These are phyloP conservation scores for Valencia hispanica DNA, from an alignment of 2,797 vertebrate genomes.

Conservation along the genomic window DNA sequence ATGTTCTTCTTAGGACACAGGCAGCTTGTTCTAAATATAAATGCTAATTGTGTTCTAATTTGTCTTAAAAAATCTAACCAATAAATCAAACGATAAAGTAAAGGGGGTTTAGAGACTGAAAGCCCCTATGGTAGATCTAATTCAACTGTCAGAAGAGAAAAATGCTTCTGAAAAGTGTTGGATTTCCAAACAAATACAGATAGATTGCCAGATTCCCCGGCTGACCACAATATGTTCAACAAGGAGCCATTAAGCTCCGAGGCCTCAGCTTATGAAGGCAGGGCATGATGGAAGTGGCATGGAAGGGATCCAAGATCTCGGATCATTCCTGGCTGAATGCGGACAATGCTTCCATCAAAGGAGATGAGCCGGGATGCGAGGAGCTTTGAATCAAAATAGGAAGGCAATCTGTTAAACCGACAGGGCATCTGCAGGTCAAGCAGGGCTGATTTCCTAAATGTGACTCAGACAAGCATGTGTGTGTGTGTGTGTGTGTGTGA, in stretches of 20 bases:
- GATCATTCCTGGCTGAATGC: slow-evolving; percentile 31
- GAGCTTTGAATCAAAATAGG: slow-evolving; percentile 41
- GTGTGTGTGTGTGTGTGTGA: too few relatives aligned
- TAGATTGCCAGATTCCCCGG: slow-evolving; percentile 42
- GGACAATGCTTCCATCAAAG: slow-evolving; percentile 37
- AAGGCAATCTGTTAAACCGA: slow-evolving; percentile 53
- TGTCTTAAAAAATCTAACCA: slow-evolving; percentile 82
- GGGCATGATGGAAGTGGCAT: slow-evolving; percentile 33
- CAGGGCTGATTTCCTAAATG: slow-evolving; percentile 34
- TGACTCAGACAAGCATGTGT: slow-evolving; percentile 5
- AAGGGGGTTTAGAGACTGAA: slow-evolving; percentile 79
- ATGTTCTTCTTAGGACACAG: slow-evolving; percentile 74
- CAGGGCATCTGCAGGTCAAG: slow-evolving; percentile 39
- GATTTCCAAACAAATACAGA: slow-evolving; percentile 64
- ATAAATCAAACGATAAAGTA: slow-evolving; percentile 82
- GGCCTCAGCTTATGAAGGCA: slow-evolving; percentile 24
- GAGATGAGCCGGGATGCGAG: slow-evolving; percentile 28
- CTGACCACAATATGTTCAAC: slow-evolving; percentile 42
- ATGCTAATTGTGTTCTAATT: slow-evolving; percentile 87
- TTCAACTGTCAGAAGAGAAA: slow-evolving; percentile 64
- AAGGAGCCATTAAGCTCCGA: slow-evolving; percentile 30
- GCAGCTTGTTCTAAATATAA: slow-evolving; percentile 80
- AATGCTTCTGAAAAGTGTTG: slow-evolving; percentile 33
- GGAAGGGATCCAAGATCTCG: slow-evolving; percentile 36
- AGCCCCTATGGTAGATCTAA: slow-evolving; percentile 73